Base-by-base conservation (phyloP, 2,888 invertebrate genomes). In the Lapara coniferarum region DNA sequence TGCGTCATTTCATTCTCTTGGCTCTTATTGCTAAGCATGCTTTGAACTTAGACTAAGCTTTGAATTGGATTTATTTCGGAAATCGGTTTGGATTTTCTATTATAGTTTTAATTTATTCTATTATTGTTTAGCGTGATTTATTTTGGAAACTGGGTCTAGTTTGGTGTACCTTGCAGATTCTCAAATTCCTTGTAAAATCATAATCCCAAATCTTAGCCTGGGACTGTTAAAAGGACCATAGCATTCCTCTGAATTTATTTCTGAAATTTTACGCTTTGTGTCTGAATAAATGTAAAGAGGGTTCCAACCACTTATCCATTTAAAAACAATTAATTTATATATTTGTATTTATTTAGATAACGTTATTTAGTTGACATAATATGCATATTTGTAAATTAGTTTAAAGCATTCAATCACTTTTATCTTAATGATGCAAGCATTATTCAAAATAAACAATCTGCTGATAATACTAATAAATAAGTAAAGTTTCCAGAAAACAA, bases 381-480 rank as follows among this genome's bases (percentile, higher is more conserved):
- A 51, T 19, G 16, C 49, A 78, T 74, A 76, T 69, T 71, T 70
- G 68, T 72, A 67, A 52, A 59, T 72, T 67, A 69, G 75, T 74
- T 75, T 75, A 69, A 69, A 44, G 37, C 53, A 52, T 69, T 63
- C 14, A 69, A 69, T 69, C 51, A 69, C 19, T 66, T 49, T 53
- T 69, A 69, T 69, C 69, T 58, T 69, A 69, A 69, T 58, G 69
- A 69, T 69, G 58, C 69, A 67, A 66, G 51, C 57, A 25, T 58
- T 53, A 56, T 37, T 19, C 13, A 63, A 53, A 58, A 68, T 67
- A 70, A 69, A 73, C 69, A 78, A 72, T 73, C 70, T 70, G 70
- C 68, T 68, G 73, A 75, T 78, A 73, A 63, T 73, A 59, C 49
- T 71, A 69, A 70, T 66, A 71, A 73, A 73, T 63, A 75, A 25